Base-by-base conservation (phyloP, 2,888 invertebrate species). In the Lampropteryx suffumata region DNA sequence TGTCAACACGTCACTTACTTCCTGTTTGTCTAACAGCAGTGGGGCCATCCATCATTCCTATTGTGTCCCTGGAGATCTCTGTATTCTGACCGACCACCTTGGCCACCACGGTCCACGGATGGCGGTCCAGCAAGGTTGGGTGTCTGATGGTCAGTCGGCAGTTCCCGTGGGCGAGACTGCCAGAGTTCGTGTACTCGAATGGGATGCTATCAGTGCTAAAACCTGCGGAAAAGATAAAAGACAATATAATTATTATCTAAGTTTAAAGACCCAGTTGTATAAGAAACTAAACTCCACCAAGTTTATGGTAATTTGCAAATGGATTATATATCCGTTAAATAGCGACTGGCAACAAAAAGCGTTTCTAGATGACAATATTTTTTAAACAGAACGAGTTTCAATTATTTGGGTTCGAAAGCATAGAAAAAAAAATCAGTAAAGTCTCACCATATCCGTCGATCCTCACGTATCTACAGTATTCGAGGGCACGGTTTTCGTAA, bases 401-500 rank as follows among this genome's bases (percentile, higher is more conserved):
- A n/a, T n/a, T n/a, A n/a, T n/a, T n/a, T n/a, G n/a, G n/a, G n/a
- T n/a, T n/a, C n/a, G n/a, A n/a, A n/a, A n/a, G n/a, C n/a, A 17
- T 17, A 17, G 3, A 17, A 2, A 17, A 4, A 17, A 3, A 17
- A 17, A 17, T 17, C n/a, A n/a, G 17, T 17, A 4, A 17, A 17
- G 17, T 17, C 65, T 72, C 50, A 86, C 88, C 86, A 3, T 69
- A 42, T 14, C 88, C 88, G 21, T 86, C 85, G 39, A 69, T 77
- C 32, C 84, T 79, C 6, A 88, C 80, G 49, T 81, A 88, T 62
- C 88, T 71, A 68, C 88, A 88, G 69, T 88, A 87, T 1, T 84
- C 84, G 2, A 87, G 52, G 0, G 44, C n/a, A 1, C 70, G 68
- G 0, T 32, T 9, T 1, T 61, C 46, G 40, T 67, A 51, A 1